phyloP scores from a whole-genome alignment of 2,797 vertebrate genomes.

The Tenualosa thibaudeaui region DNA sequence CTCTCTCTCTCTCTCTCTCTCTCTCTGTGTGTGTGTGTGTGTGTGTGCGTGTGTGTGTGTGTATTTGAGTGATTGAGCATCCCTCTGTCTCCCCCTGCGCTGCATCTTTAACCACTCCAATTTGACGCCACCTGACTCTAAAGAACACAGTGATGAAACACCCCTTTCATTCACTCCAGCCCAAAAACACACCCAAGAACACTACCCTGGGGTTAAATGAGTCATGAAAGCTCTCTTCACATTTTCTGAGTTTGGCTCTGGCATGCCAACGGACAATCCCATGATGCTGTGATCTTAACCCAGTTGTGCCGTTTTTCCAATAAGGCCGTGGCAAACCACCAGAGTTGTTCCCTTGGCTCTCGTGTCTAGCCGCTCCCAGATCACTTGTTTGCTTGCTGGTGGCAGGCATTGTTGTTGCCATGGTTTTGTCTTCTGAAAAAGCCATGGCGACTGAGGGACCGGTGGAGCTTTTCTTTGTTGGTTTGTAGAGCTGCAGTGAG shows the following conservation, averaged over 20 bases:
- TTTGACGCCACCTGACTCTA: background rate
- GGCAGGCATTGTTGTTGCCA: conserved; percentile 23
- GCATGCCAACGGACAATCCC: background rate
- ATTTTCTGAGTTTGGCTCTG: background rate
- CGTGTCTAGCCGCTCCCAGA: background rate
- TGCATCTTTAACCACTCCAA: background rate
- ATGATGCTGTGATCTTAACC: background rate
- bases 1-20: background rate
- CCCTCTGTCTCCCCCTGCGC: background rate
- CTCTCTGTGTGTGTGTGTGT: conserved; percentile 14
- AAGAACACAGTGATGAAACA: background rate
- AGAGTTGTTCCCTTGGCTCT: background rate
- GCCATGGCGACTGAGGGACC: background rate
- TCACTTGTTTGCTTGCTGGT: background rate
- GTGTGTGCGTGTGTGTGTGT: background rate
- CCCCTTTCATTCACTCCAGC: background rate
- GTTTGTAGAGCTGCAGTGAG: background rate
- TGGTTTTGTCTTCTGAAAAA: conserved; percentile 25
- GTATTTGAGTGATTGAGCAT: background rate
- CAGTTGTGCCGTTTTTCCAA: background rate
- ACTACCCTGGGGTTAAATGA: background rate
- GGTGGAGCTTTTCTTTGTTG: background rate
- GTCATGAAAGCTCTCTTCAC: background rate
- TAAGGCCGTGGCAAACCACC: no score
- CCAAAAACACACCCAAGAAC: background rate